phyloP scores from a whole-genome alignment of 2,888 invertebrate species.

The Epinotia brunnichana region DNA sequence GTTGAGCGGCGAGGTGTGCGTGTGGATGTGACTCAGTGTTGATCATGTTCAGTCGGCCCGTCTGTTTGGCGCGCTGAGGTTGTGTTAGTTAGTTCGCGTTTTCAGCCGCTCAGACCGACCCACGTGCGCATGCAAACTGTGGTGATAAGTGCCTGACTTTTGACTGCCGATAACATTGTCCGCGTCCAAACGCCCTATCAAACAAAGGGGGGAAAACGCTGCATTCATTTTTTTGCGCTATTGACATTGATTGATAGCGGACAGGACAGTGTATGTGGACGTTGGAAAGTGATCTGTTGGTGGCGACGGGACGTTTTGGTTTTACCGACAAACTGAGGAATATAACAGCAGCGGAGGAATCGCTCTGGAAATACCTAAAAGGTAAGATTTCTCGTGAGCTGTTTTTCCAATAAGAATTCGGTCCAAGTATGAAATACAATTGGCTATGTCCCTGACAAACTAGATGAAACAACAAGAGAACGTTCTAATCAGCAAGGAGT shows the following conservation, averaged over 20 bases:
- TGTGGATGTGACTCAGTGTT: slow-evolving; percentile 71
- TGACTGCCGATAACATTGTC: slow-evolving; percentile 69
- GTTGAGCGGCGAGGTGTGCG: slow-evolving; percentile 66
- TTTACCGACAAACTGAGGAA: slow-evolving; percentile 77
- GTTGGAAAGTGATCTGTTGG: slow-evolving; percentile 66
- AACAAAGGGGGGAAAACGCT: slow-evolving; percentile 31
- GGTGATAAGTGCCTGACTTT: slow-evolving; percentile 74
- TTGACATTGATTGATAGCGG: slow-evolving; percentile 52
- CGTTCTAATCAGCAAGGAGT: too few species aligned
- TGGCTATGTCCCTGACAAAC: slow-evolving; percentile 3
- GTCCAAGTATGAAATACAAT: slow-evolving; percentile 62
- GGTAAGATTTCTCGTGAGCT: slow-evolving; percentile 61
- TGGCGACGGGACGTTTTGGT: slow-evolving; percentile 68
- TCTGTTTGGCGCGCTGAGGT: slow-evolving; percentile 78
- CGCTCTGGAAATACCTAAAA: slow-evolving; percentile 80
- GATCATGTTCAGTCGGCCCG: slow-evolving; percentile 72
- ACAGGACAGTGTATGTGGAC: slow-evolving; percentile 63
- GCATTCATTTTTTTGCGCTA: slow-evolving; percentile 47
- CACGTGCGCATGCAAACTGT: slow-evolving; percentile 72
- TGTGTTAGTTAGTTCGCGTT: slow-evolving; percentile 60
- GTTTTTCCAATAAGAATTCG: slow-evolving; percentile 57
- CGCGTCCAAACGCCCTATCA: slow-evolving; percentile 49
- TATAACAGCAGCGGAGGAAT: slow-evolving; percentile 71
- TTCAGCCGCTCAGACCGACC: slow-evolving; percentile 54
- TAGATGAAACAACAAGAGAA: background rate